phyloP scores from a whole-genome alignment of 1,140 invertebrate species.

The roundworm (Caenorhabditis elegans) region WBcel235 BX284605.5:16307501-16308000 shows the following conservation, averaged over 20 bases:
- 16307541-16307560: no score
- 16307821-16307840: neutral
- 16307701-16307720: neutral
- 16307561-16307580: no score
- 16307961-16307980: no score
- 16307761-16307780: neutral
- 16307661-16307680: neutral
- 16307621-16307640: neutral
- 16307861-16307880: neutral
- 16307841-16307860: slow-evolving; percentile 15
- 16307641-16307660: no score
- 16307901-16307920: neutral
- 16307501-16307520: no score
- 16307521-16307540: no score
- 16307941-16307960: no score
- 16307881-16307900: neutral
- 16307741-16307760: neutral
- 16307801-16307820: slow-evolving; percentile 4
- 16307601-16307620: no score
- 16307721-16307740: neutral
- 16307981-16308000: no score
- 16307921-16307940: neutral
- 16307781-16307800: neutral
- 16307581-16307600: no score
- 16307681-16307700: neutral